phyloP scores from a whole-genome alignment of 2,113 vertebrate genomes.

The Electrona antarctica region DNA sequence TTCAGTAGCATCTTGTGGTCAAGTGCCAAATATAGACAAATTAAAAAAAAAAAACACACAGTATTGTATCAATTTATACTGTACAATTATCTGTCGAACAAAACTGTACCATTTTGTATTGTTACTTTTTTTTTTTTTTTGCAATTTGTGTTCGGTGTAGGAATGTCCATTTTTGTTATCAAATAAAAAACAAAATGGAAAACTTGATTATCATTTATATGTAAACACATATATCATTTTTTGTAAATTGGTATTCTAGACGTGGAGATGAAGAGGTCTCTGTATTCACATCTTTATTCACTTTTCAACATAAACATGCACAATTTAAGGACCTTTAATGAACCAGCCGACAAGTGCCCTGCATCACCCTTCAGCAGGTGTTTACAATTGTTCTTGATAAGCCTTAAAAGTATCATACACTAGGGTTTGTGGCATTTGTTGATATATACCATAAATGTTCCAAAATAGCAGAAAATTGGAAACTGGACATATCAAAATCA shows the following conservation, averaged over 20 bases:
- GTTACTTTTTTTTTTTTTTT: constrained; percentile 40
- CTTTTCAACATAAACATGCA: constrained; percentile 34
- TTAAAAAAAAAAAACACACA: constrained; percentile 51
- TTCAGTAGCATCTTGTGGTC: constrained; percentile 77
- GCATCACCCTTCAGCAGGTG: constrained; percentile 1
- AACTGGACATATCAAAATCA: constrained; percentile 4
- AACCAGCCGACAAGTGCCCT: constrained; percentile 27
- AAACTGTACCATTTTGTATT: constrained; percentile 79
- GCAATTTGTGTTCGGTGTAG: constrained; percentile 75
- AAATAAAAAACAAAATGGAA: constrained; percentile 70
- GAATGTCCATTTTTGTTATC: constrained; percentile 71
- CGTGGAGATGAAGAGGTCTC: constrained; percentile 4
- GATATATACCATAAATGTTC: constrained; percentile 18
- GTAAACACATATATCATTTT: too few relatives aligned
- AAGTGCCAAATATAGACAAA: constrained; percentile 81
- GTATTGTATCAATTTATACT: constrained; percentile 79
- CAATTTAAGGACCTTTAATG: constrained; percentile 14
- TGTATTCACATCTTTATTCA: constrained; percentile 44
- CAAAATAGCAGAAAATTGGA: constrained; percentile 2
- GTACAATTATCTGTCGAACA: constrained; percentile 75
- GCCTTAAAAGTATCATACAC: constrained; percentile 30
- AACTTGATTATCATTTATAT: background rate
- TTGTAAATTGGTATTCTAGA: too few relatives aligned
- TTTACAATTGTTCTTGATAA: constrained; percentile 20
- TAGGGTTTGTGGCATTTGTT: constrained; percentile 11